Percentiles rank a stretch among this genome's conserved stretches.
These are phyloP conservation scores for Poeciliopsis turrubarensis DNA, from an alignment of 2,113 vertebrate species.

Conservation along the genomic window DNA sequence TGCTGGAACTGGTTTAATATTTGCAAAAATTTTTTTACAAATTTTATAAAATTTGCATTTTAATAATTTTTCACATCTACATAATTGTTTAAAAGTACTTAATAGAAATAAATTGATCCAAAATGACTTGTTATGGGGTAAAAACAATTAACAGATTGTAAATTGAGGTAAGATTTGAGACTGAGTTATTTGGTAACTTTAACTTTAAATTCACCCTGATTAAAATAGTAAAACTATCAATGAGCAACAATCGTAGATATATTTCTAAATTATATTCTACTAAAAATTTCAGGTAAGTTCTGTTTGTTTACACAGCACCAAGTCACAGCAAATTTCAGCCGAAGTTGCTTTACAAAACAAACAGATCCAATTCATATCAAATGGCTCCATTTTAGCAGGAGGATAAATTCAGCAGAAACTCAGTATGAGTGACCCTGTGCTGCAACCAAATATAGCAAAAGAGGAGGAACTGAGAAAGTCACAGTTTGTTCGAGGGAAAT, in stretches of 20 bases:
- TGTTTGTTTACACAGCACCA: no score
- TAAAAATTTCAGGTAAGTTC: no score
- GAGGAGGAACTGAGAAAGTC: not conserved
- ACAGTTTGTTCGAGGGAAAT: not conserved
- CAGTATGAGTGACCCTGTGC: no score
- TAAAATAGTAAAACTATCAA: not conserved
- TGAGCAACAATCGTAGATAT: not conserved
- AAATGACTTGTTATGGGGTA: not conserved
- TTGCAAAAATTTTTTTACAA: no score
- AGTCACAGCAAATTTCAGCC: no score
- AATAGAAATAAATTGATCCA: not conserved
- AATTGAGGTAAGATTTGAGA: not conserved
- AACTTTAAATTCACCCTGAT: not conserved
- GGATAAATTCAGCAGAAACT: no score
- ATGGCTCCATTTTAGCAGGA: no score
- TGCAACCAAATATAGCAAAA: no score
- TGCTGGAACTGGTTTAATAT: no score
- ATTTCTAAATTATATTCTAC: not conserved
- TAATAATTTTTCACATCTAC: not conserved
- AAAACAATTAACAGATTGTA: not conserved
- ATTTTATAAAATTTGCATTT: not conserved
- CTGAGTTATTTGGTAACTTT: not conserved
- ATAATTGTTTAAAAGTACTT: not conserved
- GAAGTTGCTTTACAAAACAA: no score
- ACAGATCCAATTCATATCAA: no score